A percentile compares a stretch with the other conserved stretches of the same genome.
Evolutionary conservation across 2,113 vertebrate genomes (phyloP).

Genomic region (Panthera uncia): DNA sequence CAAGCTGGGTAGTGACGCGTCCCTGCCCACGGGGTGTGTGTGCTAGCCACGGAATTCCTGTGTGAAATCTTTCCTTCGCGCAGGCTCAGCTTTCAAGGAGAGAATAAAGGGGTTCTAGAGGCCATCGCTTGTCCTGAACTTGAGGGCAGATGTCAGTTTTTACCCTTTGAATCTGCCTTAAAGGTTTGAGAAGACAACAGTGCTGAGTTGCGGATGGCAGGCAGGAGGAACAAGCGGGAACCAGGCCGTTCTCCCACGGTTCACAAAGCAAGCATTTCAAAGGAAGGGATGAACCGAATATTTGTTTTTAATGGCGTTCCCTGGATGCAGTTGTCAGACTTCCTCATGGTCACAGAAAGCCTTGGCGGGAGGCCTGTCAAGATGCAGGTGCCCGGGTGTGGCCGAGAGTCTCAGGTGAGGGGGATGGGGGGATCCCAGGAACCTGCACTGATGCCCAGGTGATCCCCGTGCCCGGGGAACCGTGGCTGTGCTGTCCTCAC

Average conservation of each 20-base stretch:
- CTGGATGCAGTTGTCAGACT: no score
- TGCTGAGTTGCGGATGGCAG: rapidly evolving
- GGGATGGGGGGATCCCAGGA: background rate
- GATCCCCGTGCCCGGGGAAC: rapidly evolving
- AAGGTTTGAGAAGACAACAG: background rate
- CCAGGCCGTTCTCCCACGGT: background rate
- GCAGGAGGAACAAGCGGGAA: background rate
- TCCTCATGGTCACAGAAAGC: rapidly evolving
- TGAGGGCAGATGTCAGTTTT: background rate
- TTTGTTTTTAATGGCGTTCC: no score
- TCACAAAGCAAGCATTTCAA: background rate
- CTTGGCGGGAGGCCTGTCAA: background rate
- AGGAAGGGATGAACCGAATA: rapidly evolving
- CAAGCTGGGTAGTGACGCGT: rapidly evolving
- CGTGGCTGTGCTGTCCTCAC: rapidly evolving
- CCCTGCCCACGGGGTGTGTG: background rate
- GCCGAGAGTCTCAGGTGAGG: rapidly evolving
- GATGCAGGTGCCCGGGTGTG: background rate
- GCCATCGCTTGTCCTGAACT: background rate
- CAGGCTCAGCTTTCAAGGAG: background rate
- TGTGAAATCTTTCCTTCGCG: background rate
- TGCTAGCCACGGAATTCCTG: rapidly evolving
- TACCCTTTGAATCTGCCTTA: rapidly evolving
- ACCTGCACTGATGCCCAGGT: rapidly evolving
- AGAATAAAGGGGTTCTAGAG: background rate